Conservation (phyloP, 2,113 vertebrate species). For the Numenius arquata region DNA sequence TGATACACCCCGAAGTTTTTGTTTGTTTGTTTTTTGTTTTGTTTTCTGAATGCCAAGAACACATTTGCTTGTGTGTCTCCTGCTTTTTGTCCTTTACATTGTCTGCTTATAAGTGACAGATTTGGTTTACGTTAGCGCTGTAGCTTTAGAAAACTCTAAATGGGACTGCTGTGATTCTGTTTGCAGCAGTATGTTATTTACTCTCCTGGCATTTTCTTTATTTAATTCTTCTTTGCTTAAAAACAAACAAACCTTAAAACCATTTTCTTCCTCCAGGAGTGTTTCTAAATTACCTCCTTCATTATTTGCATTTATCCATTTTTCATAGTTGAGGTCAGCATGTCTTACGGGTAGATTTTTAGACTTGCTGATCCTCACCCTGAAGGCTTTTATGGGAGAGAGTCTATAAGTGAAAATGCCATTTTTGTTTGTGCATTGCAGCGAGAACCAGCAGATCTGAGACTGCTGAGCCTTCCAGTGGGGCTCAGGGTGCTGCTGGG, state of each 20-base stretch:
- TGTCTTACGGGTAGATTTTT: background rate
- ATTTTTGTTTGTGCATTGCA: background rate
- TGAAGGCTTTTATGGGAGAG: background rate
- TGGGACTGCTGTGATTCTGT: background rate
- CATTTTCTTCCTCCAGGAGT: background rate
- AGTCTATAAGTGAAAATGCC: background rate
- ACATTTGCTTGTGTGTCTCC: background rate
- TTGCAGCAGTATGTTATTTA: background rate
- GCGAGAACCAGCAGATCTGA: background rate
- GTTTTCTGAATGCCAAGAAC: background rate
- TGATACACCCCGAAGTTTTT: background rate
- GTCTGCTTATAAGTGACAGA: background rate
- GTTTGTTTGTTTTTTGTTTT: background rate
- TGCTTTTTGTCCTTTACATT: background rate
- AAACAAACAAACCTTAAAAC: background rate
- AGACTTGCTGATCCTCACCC: background rate
- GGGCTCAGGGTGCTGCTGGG: background rate
- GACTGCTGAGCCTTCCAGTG: background rate
- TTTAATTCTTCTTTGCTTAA: background rate
- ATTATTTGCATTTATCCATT: background rate
- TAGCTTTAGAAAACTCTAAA: background rate
- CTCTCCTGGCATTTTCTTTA: background rate
- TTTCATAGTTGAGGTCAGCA: background rate
- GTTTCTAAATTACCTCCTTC: background rate
- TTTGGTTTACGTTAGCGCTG: background rate